These are phyloP conservation scores for Cyrtonyx montezumae DNA, from an alignment of 2,113 vertebrate species.

Conservation along the genomic window DNA sequence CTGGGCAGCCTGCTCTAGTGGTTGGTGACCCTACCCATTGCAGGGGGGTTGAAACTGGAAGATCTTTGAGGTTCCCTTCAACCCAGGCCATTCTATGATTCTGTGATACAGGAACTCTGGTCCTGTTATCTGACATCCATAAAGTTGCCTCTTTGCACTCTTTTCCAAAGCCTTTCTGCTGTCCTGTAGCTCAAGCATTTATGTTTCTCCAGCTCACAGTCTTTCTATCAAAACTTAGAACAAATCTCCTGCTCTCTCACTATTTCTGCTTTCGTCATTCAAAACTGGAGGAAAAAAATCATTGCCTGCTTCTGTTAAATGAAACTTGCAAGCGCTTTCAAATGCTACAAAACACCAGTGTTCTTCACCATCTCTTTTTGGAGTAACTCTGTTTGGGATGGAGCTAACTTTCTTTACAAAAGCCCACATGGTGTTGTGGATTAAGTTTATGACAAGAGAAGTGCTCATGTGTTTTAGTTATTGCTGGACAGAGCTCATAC, in stretches of 20 bases:
- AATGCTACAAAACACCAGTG: background rate
- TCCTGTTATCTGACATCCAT: background rate
- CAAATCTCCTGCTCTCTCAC: background rate
- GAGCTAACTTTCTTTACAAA: background rate
- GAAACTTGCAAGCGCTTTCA: background rate
- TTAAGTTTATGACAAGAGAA: background rate
- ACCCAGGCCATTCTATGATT: no score
- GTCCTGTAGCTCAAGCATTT: background rate
- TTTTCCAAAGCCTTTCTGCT: background rate
- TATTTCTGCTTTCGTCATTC: background rate
- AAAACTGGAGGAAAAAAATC: background rate
- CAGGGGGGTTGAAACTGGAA: no score
- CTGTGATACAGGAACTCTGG: background rate
- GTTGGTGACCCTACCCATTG: no score
- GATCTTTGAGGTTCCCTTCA: no score
- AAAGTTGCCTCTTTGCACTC: background rate
- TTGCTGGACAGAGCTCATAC: background rate
- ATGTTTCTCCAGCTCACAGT: background rate
- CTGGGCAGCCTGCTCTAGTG: no score
- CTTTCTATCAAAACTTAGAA: background rate
- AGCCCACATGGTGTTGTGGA: accelerated
- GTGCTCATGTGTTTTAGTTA: background rate
- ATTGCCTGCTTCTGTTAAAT: background rate
- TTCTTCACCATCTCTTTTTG: background rate
- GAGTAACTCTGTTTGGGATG: background rate